phyloP scores from a whole-genome alignment of 2,888 invertebrate species.

The Meandrusa payeni region DNA sequence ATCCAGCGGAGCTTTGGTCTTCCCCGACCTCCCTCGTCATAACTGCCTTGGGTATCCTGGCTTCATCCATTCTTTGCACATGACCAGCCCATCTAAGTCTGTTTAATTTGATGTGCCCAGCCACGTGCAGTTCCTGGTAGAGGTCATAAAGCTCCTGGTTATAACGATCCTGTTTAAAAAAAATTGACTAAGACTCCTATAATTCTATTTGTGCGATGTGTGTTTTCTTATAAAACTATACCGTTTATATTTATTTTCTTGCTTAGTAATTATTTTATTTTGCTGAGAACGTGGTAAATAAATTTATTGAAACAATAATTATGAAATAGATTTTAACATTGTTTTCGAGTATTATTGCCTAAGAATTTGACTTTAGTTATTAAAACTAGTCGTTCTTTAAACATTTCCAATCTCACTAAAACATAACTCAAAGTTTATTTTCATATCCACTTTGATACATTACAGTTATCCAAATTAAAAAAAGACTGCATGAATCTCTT shows the following conservation, averaged over 20 bases:
- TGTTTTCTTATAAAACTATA: background rate
- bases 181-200: too few relatives aligned
- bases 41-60: too few relatives aligned
- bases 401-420: slow-evolving; percentile 14
- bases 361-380: background rate
- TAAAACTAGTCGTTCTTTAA: slow-evolving; percentile 1
- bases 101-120: too few relatives aligned
- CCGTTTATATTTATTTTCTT: background rate
- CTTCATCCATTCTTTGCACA: too few relatives aligned
- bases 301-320: background rate
- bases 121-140: too few relatives aligned
- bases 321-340: slow-evolving; percentile 9
- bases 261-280: background rate
- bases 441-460: slow-evolving; percentile 27
- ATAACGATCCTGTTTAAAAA: too few relatives aligned
- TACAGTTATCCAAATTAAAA: slow-evolving; percentile 37
- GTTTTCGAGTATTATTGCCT: background rate
- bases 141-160: too few relatives aligned
- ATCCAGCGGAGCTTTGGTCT: too few relatives aligned
- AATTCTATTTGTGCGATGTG: too few relatives aligned
- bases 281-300: background rate
- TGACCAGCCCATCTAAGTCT: too few relatives aligned
- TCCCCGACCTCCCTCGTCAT: too few relatives aligned
- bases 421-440: slow-evolving; percentile 33
- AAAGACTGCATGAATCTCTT: slow-evolving; percentile 48